A percentile compares a stretch with the other conserved stretches of the same genome.
These are phyloP conservation scores for Petrolisthes manimaculis DNA, from an alignment of 2,888 invertebrate species.

Conservation along the genomic window DNA sequence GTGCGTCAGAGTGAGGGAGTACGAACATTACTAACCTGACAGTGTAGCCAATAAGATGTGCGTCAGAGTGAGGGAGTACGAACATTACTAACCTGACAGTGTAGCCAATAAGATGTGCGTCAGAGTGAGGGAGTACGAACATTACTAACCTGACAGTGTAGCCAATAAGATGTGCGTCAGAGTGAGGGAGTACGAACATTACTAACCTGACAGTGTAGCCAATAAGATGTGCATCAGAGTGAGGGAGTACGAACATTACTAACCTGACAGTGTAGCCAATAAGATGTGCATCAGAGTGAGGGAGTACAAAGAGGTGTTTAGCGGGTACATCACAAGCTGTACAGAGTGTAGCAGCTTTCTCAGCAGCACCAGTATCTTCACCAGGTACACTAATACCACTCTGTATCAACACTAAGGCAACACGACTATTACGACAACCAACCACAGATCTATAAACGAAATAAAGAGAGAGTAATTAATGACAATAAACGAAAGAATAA, in stretches of 20 bases:
- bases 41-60: no score
- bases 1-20: no score
- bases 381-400: conserved; percentile 81
- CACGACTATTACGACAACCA: conserved; percentile 71
- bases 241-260: conserved; percentile 90
- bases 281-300: conserved; percentile 80
- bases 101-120: no score
- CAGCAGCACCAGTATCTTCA: conserved; percentile 86
- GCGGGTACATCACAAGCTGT: conserved; percentile 91
- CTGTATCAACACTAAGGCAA: conserved; percentile 92
- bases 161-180: no score
- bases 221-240: conserved; percentile 79
- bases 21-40: no score
- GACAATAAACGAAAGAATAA: no score
- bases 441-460: conserved; percentile 66
- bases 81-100: no score
- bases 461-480: not conserved
- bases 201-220: conserved; percentile 75
- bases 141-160: no score
- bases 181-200: no score
- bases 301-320: conserved; percentile 92
- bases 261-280: conserved; percentile 75
- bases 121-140: no score
- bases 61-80: no score
- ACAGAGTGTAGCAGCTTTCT: conserved; percentile 90